Conservation (phyloP, 2,113 vertebrate species). For the Channa argus region DNA sequence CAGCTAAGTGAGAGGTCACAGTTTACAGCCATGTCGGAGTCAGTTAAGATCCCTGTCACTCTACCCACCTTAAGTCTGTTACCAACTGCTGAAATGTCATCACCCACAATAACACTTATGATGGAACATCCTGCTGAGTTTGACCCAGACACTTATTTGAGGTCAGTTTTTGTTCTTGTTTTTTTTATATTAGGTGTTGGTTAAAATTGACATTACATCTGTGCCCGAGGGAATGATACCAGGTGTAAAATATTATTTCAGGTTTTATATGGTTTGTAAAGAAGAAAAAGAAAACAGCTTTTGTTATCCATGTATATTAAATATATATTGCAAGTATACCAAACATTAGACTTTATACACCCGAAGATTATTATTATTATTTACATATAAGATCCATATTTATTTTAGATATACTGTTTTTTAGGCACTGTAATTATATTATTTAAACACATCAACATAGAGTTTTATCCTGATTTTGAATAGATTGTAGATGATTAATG, state of each 20-base stretch:
- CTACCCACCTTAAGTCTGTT: constrained; percentile 15
- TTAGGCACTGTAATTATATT: constrained; percentile 55
- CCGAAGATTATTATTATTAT: constrained; percentile 53
- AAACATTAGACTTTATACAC: constrained; percentile 72
- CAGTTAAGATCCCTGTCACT: constrained; percentile 32
- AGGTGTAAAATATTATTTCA: constrained; percentile 46
- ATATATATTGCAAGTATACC: constrained; percentile 75
- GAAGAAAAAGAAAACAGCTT: constrained; percentile 51
- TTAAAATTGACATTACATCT: constrained; percentile 14
- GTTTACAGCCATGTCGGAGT: background rate
- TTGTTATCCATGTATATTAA: constrained; percentile 71
- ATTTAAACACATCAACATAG: constrained; percentile 46
- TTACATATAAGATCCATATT: constrained; percentile 76
- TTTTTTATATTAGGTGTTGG: constrained; percentile 17
- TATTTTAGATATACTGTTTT: constrained; percentile 78
- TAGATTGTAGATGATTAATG: constrained; percentile 21
- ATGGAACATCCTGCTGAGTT: constrained; percentile 34
- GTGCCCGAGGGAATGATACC: constrained; percentile 21
- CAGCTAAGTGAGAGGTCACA: constrained; percentile 9
- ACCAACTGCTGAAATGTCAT: constrained; percentile 41
- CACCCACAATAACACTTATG: constrained; percentile 19
- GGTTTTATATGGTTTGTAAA: constrained; percentile 63
- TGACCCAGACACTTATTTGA: constrained; percentile 37
- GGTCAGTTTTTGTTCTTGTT: constrained; percentile 50
- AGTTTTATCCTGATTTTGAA: constrained; percentile 40